Evolutionary conservation across 2,888 invertebrate species (phyloP), one percentile per base, ranked within the genome.

Genomic region (Troides helena): DNA sequence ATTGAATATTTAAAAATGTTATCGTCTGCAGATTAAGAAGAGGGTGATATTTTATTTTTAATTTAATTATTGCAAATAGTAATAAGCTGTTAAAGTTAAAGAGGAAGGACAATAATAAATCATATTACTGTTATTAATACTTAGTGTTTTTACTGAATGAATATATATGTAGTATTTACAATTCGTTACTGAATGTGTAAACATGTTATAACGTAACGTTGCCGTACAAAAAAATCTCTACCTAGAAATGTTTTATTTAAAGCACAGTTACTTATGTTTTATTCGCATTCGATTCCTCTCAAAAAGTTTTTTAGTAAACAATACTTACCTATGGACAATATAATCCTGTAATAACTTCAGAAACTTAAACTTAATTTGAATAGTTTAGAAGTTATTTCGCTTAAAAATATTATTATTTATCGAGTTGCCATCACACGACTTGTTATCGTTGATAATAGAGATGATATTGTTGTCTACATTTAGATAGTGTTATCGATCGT

Each of bases 401-500:
- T 56, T 53, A 18, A n/a, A 63, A 18, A 53, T 63, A 30, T 59
- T 30, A 30, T 67, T 53, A 18, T 60, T 17, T 53, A 53, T 53
- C 53, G 18, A 53, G 53, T 18, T 53, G 18, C 18, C 53, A 67
- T 61, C 67, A 66, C 18, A 59, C 23, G 39, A 53, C 61, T 17
- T 62, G 62, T 50, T 58, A 43, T 57, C 30, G 43, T 17, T 53
- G 68, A 69, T 69, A 39, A 57, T 64, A 65, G 39, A 65, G 64
- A 65, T 56, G 68, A 64, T 69, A 69, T 65, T 65, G 64, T 14
- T 50, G 59, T 64, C 5, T 50, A 18, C 18, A 63, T 53, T 68
- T 39, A 50, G 60, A 69, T 69, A 65, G 53, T 67, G 43, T 23
- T 64, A 64, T 56, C 53, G 60, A 69, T 60, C 50, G 68, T 60